These are phyloP conservation scores for Darevskia nairensis DNA, from an alignment of 2,797 vertebrate species.

Conservation along the genomic window DNA sequence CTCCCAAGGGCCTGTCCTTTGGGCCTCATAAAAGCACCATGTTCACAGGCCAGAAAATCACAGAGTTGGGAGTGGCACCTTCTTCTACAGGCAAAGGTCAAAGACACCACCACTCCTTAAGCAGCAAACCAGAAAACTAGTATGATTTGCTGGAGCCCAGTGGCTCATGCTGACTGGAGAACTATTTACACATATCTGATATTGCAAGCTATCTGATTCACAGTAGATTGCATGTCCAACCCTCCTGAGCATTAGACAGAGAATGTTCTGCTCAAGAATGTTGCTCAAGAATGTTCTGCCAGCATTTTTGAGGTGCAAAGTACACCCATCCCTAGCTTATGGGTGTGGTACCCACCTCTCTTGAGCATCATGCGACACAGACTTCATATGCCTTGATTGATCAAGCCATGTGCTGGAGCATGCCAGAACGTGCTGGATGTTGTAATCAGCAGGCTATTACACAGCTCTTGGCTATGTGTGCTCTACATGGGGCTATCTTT, in stretches of 20 bases:
- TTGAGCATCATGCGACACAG: background rate
- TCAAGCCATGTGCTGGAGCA: background rate
- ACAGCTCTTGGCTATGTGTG: background rate
- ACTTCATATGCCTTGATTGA: background rate
- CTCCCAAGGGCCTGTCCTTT: background rate
- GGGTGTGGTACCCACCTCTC: background rate
- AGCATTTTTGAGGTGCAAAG: no score
- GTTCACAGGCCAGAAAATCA: background rate
- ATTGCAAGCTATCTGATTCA: background rate
- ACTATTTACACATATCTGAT: background rate
- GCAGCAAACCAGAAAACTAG: background rate
- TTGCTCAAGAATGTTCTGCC: background rate
- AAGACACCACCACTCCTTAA: background rate
- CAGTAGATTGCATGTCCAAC: no score
- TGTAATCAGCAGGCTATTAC: background rate
- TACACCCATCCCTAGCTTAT: background rate
- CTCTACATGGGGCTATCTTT: no score
- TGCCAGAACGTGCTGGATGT: background rate
- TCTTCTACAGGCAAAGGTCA: background rate
- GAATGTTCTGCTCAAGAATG: background rate
- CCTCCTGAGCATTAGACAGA: background rate
- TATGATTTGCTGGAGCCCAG: background rate
- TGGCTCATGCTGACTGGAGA: background rate
- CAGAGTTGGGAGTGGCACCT: background rate
- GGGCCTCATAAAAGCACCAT: background rate